Percentiles rank a stretch among this genome's conserved stretches.
These are phyloP conservation scores for Apamea anceps DNA, from an alignment of 2,888 invertebrate genomes.

Conservation along the genomic window DNA sequence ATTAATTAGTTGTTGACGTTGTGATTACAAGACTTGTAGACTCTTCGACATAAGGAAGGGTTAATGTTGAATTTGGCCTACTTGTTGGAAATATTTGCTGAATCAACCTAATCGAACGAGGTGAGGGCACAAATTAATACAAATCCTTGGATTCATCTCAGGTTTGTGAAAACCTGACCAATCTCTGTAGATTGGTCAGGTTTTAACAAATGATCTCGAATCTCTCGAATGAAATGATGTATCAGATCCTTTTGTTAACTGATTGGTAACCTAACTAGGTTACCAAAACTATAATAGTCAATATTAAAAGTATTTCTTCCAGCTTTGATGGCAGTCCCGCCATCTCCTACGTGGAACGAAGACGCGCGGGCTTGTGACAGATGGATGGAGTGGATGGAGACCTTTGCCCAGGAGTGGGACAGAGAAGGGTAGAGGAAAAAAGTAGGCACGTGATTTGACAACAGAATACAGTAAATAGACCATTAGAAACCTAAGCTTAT, in stretches of 20 bases:
- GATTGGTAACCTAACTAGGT: background rate
- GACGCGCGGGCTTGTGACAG: background rate
- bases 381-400: background rate
- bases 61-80: background rate
- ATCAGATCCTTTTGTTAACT: background rate
- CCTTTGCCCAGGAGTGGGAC: background rate
- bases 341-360: background rate
- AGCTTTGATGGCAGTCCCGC: background rate
- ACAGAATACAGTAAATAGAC: background rate
- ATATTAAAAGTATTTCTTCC: background rate
- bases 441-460: background rate
- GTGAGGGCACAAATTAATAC: background rate
- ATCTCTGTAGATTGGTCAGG: background rate
- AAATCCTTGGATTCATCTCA: background rate
- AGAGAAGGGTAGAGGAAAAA: background rate
- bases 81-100: background rate
- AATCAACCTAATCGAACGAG: background rate
- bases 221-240: background rate
- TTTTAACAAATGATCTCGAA: background rate
- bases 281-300: background rate
- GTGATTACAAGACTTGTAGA: constrained; percentile 1
- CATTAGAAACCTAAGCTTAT: no score
- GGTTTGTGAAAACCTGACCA: background rate
- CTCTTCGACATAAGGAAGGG: background rate
- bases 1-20: constrained; percentile 41